Evolutionary conservation across 2,113 vertebrate species (phyloP).

Genomic region (Ciconia maguari): DNA sequence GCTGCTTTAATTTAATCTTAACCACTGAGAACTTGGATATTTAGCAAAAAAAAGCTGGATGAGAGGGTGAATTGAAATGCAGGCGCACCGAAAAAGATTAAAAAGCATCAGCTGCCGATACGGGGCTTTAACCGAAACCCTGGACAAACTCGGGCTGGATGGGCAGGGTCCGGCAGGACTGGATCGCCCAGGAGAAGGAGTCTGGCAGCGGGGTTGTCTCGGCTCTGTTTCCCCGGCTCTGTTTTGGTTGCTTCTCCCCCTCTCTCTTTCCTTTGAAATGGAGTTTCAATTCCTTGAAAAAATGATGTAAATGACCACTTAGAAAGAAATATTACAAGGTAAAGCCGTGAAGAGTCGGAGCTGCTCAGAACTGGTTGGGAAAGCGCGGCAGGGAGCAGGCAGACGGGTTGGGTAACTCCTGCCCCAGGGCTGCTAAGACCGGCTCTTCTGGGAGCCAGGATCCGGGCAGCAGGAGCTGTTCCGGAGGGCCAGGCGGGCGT

Average conservation of each 20-base stretch:
- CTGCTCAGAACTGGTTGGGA: conserved; percentile 11
- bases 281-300: neutral
- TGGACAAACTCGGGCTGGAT: fast-evolving
- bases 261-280: neutral
- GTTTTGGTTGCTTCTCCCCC: neutral
- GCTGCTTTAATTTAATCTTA: neutral
- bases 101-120: neutral
- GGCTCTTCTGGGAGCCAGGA: neutral
- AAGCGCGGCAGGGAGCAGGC: neutral
- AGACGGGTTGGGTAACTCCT: conserved; percentile 38
- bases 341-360: neutral
- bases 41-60: neutral
- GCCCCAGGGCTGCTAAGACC: conserved; percentile 31
- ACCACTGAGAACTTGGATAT: neutral
- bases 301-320: neutral
- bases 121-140: fast-evolving
- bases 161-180: neutral
- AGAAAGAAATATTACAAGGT: neutral
- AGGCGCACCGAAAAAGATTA: neutral
- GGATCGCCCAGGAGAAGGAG: neutral
- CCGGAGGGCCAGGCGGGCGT: neutral
- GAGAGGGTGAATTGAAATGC: neutral
- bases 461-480: neutral
- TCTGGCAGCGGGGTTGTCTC: neutral
- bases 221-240: neutral